Conservation (phyloP, 2,797 vertebrate genomes). For the Gorsachius magnificus region DNA sequence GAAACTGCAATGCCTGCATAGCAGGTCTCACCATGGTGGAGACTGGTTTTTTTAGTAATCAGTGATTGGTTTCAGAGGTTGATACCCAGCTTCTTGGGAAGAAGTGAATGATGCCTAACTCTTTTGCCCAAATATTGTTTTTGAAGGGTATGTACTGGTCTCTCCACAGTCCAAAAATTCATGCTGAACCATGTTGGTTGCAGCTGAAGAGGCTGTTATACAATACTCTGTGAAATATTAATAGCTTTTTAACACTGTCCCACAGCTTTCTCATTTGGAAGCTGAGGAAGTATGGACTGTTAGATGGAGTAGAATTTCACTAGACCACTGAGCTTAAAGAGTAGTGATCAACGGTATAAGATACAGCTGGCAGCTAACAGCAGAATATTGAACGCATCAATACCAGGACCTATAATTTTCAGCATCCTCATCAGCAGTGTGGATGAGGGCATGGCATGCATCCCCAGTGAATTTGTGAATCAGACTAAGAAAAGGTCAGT, state of each 20-base stretch:
- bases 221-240: neutral
- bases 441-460: neutral
- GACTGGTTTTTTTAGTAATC: neutral
- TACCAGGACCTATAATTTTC: neutral
- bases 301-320: neutral
- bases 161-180: neutral
- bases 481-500: neutral
- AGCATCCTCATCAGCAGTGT: neutral
- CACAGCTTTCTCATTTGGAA: neutral
- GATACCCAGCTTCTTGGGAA: neutral
- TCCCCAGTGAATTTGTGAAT: neutral
- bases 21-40: neutral
- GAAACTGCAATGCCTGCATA: neutral
- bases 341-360: neutral
- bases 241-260: neutral
- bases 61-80: neutral
- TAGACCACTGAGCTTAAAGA: neutral
- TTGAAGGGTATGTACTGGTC: neutral
- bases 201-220: neutral
- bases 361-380: neutral
- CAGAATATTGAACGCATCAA: neutral
- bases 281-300: neutral
- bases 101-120: neutral
- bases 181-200: neutral
- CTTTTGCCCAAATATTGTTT: neutral